These are phyloP conservation scores for Seira sanloemensis DNA, from an alignment of 2,888 invertebrate genomes.

Conservation along the genomic window DNA sequence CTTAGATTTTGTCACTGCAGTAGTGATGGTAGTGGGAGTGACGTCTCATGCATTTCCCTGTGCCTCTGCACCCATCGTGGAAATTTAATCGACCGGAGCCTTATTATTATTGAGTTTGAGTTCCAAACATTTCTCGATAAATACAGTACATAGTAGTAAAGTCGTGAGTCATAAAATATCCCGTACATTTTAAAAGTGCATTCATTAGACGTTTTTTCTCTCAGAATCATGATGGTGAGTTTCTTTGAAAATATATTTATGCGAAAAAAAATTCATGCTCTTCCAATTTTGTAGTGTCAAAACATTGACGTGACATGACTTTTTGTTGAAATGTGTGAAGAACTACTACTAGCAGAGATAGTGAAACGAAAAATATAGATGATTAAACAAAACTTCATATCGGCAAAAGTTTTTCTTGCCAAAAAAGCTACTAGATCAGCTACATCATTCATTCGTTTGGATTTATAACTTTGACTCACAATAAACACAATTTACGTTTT, in stretches of 20 bases:
- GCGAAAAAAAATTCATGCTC: background rate
- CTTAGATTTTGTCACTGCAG: no score
- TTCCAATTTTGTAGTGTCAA: conserved; percentile 15
- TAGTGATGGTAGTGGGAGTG: no score
- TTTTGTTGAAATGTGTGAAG: background rate
- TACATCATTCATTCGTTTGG: background rate
- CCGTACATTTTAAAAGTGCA: background rate
- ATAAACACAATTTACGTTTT: background rate
- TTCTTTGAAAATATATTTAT: background rate
- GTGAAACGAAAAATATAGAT: background rate
- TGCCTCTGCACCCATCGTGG: no score
- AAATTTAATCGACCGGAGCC: no score
- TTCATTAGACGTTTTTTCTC: background rate
- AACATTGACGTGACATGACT: conserved; percentile 28
- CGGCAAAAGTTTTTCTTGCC: background rate
- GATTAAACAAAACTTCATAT: background rate
- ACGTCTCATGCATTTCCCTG: no score
- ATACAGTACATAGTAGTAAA: background rate
- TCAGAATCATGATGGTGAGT: conserved; percentile 1
- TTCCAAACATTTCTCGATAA: background rate
- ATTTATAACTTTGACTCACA: background rate
- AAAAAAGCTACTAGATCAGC: background rate
- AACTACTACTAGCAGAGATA: background rate
- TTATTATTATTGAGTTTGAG: background rate
- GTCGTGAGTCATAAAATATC: background rate